These are phyloP conservation scores for Platalea minor DNA, from an alignment of 2,797 vertebrate species.

Conservation along the genomic window DNA sequence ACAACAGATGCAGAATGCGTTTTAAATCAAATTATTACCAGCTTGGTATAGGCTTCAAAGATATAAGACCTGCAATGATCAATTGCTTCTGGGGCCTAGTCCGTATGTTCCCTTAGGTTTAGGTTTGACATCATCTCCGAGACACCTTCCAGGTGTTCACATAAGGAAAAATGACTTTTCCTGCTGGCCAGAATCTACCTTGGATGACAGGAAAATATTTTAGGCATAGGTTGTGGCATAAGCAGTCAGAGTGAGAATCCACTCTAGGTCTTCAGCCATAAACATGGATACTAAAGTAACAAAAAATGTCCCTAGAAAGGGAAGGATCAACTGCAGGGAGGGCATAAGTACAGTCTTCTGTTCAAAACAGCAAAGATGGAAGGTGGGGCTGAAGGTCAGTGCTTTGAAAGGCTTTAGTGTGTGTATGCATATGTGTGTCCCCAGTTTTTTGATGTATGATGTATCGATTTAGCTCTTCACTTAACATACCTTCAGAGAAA, in stretches of 20 bases:
- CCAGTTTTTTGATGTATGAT: neutral
- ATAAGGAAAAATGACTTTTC: neutral
- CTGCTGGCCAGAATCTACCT: neutral
- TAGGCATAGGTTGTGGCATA: neutral
- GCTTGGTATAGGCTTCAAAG: neutral
- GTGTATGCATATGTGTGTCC: neutral
- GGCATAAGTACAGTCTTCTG: neutral
- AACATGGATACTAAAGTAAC: neutral
- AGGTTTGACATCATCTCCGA: neutral
- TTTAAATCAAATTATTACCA: neutral
- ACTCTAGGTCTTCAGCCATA: neutral
- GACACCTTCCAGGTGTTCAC: neutral
- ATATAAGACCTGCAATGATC: rapidly evolving
- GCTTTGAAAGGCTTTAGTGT: neutral
- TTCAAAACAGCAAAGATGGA: neutral
- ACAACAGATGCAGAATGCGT: neutral
- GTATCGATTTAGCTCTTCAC: neutral
- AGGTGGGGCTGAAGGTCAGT: neutral
- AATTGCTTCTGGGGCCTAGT: neutral
- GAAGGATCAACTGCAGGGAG: neutral
- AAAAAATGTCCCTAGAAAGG: neutral
- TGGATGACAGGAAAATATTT: neutral
- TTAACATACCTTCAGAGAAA: neutral
- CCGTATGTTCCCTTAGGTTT: neutral
- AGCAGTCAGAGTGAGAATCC: neutral